Conservation (phyloP, 2,888 invertebrate species). For the Laothoe populi region DNA sequence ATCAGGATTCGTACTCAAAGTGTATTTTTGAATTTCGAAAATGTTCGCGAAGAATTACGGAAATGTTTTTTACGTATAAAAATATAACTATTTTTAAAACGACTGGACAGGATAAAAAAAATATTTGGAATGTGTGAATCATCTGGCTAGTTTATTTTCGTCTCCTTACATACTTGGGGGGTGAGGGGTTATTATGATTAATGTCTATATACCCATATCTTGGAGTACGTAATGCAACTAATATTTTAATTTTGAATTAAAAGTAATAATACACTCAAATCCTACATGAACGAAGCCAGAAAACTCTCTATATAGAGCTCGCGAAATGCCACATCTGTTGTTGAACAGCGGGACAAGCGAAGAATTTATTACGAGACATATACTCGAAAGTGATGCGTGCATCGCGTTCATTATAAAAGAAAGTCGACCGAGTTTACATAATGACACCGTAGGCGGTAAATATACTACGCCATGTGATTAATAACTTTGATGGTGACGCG, state of each 20-base stretch:
- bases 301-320: neutral
- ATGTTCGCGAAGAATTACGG: neutral
- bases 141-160: no score
- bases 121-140: no score
- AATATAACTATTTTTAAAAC: no score
- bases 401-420: slow-evolving; percentile 20
- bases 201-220: no score
- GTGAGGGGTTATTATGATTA: no score
- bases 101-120: no score
- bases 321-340: neutral
- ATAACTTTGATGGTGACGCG: slow-evolving; percentile 52
- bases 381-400: slow-evolving; percentile 7
- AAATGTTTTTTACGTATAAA: no score
- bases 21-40: neutral
- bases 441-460: slow-evolving; percentile 43
- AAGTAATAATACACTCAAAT: neutral
- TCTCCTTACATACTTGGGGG: no score
- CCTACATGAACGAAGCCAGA: neutral
- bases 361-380: slow-evolving; percentile 10
- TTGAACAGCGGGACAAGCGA: neutral
- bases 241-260: no score
- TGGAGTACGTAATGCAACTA: no score
- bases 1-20: neutral
- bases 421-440: slow-evolving; percentile 34
- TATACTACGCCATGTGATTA: slow-evolving; percentile 52